Evolutionary conservation across 2,113 vertebrate genomes (phyloP), one percentile per base, ranked within the genome.

Genomic region (Notechis scutatus): DNA sequence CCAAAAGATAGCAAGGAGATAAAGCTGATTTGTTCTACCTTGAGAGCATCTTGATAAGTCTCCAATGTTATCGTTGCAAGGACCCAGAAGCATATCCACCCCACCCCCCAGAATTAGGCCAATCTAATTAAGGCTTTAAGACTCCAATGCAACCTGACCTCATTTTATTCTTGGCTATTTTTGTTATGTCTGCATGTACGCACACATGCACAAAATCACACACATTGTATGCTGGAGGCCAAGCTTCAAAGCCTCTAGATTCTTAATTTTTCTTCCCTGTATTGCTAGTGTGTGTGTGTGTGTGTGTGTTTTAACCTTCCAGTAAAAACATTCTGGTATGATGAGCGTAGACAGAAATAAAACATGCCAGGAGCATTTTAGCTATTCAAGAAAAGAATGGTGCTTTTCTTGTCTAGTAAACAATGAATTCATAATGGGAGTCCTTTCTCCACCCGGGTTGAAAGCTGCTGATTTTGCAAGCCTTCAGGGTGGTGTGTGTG

Each of bases 391-490:
- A 85, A 95, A 92, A 91, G 91, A 94, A 86, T 45, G 59, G 69
- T 89, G 45, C 90, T 95, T 88, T 95, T 96, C 94, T 92, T 95
- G 90, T 88, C 91, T 95, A 95, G 96, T 90, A 95, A 96, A 96
- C 94, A 96, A 91, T 45, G 61, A 47, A 86, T 52, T 14, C 86
- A 87, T 50, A 90, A 92, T 85, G 45, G 50, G 90, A 85, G 86
- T n/a, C 94, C 11, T 88, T 94, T 90, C 91, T 92, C 93, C 91
- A 88, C 92, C 92, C 85, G 64, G 94, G 92, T 0, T 5, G 0
- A 55, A 87, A 0, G 1, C n/a, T 92, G n/a, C 12, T 3, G 81
- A 95, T 93, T 94, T 92, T 93, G 90, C 87, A 94, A 14, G 2
- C 59, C 89, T 95, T 95, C 92, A 59, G 91, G 54, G 52, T 6